Conservation (phyloP, 2,888 invertebrate genomes). For the Venustoraphidia nigricollis region DNA sequence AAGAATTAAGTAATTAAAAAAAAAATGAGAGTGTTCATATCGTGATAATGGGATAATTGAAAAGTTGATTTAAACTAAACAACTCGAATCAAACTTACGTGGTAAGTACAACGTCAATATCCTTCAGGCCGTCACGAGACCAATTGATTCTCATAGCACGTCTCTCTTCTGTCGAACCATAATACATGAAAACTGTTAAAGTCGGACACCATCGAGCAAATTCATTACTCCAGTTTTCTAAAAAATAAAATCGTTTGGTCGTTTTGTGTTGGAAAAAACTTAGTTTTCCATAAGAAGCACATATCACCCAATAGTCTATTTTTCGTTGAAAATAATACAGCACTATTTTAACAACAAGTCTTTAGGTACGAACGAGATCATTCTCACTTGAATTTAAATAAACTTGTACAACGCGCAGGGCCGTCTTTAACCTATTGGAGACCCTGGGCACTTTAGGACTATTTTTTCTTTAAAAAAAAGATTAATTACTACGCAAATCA, state of each 20-base stretch:
- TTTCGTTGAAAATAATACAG: background rate
- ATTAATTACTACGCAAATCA: too few species aligned
- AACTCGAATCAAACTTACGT: constrained; percentile 46
- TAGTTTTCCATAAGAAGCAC: background rate
- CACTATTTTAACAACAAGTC: background rate
- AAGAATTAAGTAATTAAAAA: too few species aligned
- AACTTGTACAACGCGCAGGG: too few species aligned
- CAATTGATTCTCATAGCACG: constrained; percentile 60
- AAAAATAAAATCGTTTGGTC: constrained; percentile 5
- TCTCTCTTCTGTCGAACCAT: constrained; percentile 76
- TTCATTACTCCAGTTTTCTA: constrained; percentile 76
- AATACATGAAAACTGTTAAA: constrained; percentile 71
- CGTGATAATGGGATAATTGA: background rate
- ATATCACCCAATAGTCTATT: background rate
- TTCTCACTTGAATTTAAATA: too few species aligned
- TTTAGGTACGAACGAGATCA: too few species aligned
- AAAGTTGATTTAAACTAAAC: background rate
- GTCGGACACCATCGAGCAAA: constrained; percentile 64
- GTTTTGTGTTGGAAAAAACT: background rate
- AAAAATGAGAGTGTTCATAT: too few species aligned
- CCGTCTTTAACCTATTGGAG: too few species aligned
- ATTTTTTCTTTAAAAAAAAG: too few species aligned
- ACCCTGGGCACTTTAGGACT: too few species aligned
- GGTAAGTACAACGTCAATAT: constrained; percentile 73
- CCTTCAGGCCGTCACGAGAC: constrained; percentile 51